Evolutionary conservation across 1,140 invertebrate genomes (phyloP).

Genomic region (Bicyclus anynana): DNA sequence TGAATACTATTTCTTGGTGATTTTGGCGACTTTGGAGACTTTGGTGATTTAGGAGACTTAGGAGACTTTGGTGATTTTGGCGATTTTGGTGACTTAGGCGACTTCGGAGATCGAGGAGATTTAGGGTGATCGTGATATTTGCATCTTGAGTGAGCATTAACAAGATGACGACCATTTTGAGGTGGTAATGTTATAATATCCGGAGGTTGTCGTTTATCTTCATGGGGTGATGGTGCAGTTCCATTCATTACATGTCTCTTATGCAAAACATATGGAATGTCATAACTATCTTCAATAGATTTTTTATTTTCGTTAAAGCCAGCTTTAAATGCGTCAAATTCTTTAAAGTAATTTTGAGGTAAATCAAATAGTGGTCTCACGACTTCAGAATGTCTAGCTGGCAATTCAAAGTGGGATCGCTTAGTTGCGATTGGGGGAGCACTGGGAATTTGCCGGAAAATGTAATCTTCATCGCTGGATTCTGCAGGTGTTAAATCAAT

Average conservation of each 20-base stretch:
- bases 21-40: conserved; percentile 79
- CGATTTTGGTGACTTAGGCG: conserved; percentile 78
- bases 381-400: conserved; percentile 66
- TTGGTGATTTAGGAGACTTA: conserved; percentile 76
- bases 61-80: conserved; percentile 78
- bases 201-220: conserved; percentile 65
- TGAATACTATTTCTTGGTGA: conserved; percentile 76
- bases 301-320: conserved; percentile 68
- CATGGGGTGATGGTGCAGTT: conserved; percentile 80
- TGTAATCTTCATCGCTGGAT: conserved; percentile 87
- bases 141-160: conserved; percentile 65
- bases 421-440: conserved; percentile 82
- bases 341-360: conserved; percentile 79
- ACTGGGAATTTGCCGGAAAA: conserved; percentile 84
- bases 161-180: conserved; percentile 70
- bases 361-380: conserved; percentile 77
- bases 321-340: conserved; percentile 77
- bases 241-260: conserved; percentile 91
- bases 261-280: conserved; percentile 90
- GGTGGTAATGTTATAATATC: conserved; percentile 71
- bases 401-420: conserved; percentile 83
- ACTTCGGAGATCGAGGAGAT: conserved; percentile 76
- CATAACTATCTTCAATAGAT: conserved; percentile 75
- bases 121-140: conserved; percentile 77
- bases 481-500: conserved; percentile 90